These are phyloP conservation scores for Melangyna quadrimaculata DNA, from an alignment of 2,888 invertebrate species.

Conservation along the genomic window DNA sequence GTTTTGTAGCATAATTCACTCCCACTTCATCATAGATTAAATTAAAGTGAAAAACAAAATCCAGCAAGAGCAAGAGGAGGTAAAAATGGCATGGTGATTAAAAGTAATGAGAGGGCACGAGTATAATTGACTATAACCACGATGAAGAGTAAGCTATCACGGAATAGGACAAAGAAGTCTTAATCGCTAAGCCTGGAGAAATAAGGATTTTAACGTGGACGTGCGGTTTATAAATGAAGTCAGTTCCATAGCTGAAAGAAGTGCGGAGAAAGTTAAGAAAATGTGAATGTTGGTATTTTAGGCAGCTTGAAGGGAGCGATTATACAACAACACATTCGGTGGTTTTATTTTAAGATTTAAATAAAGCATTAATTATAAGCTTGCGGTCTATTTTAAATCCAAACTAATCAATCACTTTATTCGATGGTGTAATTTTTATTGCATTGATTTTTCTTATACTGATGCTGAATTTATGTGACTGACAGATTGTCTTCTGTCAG, in stretches of 20 bases:
- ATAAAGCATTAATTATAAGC: neutral
- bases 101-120: conserved; percentile 15
- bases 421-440: no score
- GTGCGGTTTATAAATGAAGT: neutral
- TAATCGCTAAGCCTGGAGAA: neutral
- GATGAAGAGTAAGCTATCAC: neutral
- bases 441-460: no score
- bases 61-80: neutral
- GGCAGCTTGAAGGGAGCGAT: neutral
- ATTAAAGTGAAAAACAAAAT: neutral
- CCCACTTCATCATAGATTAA: conserved; percentile 19
- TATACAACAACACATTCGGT: neutral
- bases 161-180: neutral
- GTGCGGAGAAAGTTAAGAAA: neutral
- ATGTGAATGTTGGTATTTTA: neutral
- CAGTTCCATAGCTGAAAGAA: neutral
- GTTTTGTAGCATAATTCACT: conserved; percentile 3
- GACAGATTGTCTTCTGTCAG: no score
- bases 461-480: no score
- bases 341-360: neutral
- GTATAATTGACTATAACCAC: conserved; percentile 17
- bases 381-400: neutral
- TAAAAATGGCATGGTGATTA: conserved; percentile 23
- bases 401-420: neutral
- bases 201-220: conserved; percentile 6